phyloP scores from a whole-genome alignment of 2,797 vertebrate genomes.

The Thripadectes ignobilis region DNA sequence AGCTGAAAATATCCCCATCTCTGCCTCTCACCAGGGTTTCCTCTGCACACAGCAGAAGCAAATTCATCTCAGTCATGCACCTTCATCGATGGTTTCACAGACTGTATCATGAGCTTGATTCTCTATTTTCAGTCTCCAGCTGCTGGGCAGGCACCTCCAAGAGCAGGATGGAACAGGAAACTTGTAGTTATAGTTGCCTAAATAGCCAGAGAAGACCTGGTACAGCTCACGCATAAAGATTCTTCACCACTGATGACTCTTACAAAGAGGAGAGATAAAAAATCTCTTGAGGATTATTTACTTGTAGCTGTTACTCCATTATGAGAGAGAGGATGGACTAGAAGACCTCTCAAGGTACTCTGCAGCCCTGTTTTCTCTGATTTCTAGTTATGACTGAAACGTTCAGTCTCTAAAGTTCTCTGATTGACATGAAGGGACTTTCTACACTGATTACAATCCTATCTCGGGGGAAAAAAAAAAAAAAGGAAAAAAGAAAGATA shows the following conservation, averaged over 20 bases:
- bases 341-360: background rate
- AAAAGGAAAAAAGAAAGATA: background rate
- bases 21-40: background rate
- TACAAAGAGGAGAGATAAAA: too few species aligned
- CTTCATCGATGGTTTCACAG: background rate
- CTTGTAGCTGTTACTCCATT: background rate
- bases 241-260: too few species aligned
- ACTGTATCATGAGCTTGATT: background rate
- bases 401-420: background rate
- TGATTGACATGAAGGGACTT: slow-evolving; percentile 14
- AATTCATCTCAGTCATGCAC: background rate
- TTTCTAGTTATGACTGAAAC: background rate
- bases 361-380: background rate
- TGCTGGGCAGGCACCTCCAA: background rate
- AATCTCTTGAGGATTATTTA: background rate
- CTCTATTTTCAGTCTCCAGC: background rate
- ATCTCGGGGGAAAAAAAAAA: background rate
- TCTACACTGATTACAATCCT: slow-evolving; percentile 27
- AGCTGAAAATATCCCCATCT: background rate
- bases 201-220: background rate
- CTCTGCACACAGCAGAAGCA: background rate
- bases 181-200: background rate
- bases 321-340: background rate
- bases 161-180: background rate
- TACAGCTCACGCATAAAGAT: background rate